Percentiles rank a stretch among this genome's conserved stretches.
Evolutionary conservation across 2,113 vertebrate species (phyloP).

Genomic region (Indicator maculatus): DNA sequence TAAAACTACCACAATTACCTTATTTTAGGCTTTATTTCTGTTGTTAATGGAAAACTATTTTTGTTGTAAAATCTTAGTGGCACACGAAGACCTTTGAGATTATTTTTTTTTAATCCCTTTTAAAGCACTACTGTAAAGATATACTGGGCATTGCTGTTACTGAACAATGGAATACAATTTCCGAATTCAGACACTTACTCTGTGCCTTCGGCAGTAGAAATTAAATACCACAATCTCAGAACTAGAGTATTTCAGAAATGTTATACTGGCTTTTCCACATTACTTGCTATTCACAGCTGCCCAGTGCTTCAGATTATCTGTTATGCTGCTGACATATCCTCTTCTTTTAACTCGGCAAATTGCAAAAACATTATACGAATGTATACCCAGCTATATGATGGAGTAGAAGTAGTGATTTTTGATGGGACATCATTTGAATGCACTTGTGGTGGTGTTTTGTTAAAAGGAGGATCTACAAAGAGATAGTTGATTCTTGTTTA

Average conservation of each 20-base stretch:
- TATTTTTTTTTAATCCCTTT: not conserved
- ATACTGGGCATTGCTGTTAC: not conserved
- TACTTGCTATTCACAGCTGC: not conserved
- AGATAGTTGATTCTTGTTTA: not conserved
- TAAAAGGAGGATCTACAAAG: not conserved
- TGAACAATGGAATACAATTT: not conserved
- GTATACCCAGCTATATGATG: not conserved
- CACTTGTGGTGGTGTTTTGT: not conserved
- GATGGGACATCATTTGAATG: not conserved
- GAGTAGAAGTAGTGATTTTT: not conserved
- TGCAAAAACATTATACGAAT: not conserved
- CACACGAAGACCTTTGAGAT: not conserved
- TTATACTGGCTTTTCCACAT: not conserved
- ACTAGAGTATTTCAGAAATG: not conserved
- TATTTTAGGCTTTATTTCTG: not conserved
- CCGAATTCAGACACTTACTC: not conserved
- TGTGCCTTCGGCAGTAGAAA: not conserved
- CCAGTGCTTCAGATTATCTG: not conserved
- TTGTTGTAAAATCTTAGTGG: not conserved
- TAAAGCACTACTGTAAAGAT: not conserved
- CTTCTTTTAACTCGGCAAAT: not conserved
- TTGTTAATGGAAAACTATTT: not conserved
- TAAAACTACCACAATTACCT: not conserved
- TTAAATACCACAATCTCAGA: slow-evolving; percentile 1
- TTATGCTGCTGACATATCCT: not conserved